Evolutionary conservation across 2,797 vertebrate genomes (phyloP).

Genomic region (Microtus agrestis): DNA sequence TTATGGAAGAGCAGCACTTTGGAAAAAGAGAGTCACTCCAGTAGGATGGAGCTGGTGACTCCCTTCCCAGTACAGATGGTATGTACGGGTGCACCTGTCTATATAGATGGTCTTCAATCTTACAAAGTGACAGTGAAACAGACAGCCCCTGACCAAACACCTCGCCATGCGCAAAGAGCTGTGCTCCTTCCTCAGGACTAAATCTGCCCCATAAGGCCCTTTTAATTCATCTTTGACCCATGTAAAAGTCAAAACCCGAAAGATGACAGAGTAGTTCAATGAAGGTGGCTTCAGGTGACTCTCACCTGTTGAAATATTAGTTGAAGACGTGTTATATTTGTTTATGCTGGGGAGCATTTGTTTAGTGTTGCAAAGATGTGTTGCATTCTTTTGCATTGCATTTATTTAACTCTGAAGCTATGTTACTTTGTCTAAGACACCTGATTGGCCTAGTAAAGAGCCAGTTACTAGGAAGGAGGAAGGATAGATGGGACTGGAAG

Average conservation of each 20-base stretch:
- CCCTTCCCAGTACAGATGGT: background rate
- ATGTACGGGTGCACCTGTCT: background rate
- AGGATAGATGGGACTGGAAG: too few relatives aligned
- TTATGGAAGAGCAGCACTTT: background rate
- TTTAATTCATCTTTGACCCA: slow-evolving; percentile 28
- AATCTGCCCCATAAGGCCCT: background rate
- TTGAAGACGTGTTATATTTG: too few relatives aligned
- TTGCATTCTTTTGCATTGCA: too few relatives aligned
- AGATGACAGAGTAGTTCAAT: background rate
- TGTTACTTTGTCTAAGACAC: too few relatives aligned
- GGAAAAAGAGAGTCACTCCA: background rate
- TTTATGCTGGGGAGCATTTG: too few relatives aligned
- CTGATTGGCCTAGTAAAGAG: too few relatives aligned
- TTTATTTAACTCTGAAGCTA: too few relatives aligned
- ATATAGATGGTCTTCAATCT: background rate
- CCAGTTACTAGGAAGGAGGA: too few relatives aligned
- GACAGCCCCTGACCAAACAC: background rate
- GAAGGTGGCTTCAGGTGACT: background rate
- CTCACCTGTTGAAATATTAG: background rate
- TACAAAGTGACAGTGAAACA: background rate
- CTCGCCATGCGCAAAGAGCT: background rate
- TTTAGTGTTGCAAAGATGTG: too few relatives aligned
- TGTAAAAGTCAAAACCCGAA: slow-evolving; percentile 40
- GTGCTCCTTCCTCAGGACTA: background rate
- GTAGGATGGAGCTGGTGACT: background rate